Base-by-base conservation (phyloP, 1,140 invertebrate genomes). In the Eumaeus atala region DNA sequence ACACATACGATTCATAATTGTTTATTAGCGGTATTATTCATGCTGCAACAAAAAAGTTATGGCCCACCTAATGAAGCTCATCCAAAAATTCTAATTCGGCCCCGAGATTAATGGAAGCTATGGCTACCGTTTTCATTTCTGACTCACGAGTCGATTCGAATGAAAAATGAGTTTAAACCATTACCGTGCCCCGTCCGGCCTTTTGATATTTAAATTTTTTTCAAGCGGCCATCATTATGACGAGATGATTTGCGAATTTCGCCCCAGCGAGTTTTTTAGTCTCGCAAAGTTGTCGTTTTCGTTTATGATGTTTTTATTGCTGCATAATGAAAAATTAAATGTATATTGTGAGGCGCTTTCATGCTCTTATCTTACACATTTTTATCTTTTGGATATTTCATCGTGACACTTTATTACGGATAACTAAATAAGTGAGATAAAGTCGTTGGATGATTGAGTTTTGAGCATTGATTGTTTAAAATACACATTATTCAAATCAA, bases 201-300 rank as follows among this genome's bases (percentile, higher is more conserved):
- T 87, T 84, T 87, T 87, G 81, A 87, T 87, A 87, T 87, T 87
- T 86, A 84, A 86, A 80, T 86, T 86, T 84, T 85, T 86, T 86
- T 82, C 72, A 86, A 86, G 83, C 81, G 81, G 76, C 75, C 75
- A 68, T 83, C 83, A 86, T 86, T 86, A 86, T 65, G 72, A 60
- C 64, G 69, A 77, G 65, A 84, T 87, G 83, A 87, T 84, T 78
- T 83, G 83, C 81, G 79, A 82, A 87, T 77, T 84, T 77, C 66
- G 79, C 81, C 83, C 83, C 72, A 72, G 55, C 70, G 59, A 74
- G 78, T 74, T 74, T 87, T 84, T 84, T 86, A 84, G 72, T 78
- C 70, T 72, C 63, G 72, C 74, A 82, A 74, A 70, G 83, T 87
- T 87, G 76, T 83, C 73, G 79, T 58, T 72, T 71, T 80, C 81